Base-by-base conservation (phyloP, 1,140 invertebrate species). In the Penaeus vannamei region DNA sequence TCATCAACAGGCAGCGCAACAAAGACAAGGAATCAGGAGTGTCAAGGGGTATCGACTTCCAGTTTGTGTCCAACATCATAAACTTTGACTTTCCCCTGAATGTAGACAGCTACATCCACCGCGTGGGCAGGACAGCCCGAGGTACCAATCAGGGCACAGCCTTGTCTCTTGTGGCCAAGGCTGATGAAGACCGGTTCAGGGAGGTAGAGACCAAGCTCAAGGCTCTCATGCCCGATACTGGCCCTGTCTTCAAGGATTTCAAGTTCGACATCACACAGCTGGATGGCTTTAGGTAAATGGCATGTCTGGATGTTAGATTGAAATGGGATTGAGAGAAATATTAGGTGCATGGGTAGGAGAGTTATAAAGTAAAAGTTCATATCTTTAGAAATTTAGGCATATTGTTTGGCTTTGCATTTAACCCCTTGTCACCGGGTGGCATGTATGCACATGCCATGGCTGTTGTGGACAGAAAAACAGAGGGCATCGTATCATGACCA, bases 11-110 rank as follows among this genome's bases (percentile, higher is more conserved):
- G 22, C 97, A 96, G 93, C 94, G 96, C 0, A 96, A 95, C 90
- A 96, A 95, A 92, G 98, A 99, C 93, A 96, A 96, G 92, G 98
- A 99, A 93, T 98, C 97, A 61, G 98, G 98, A 29, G 97, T 99
- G 5, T 96, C 98, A 0, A 94, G 99, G 87, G 98, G 98, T 36
- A 99, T 99, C 90, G 99, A 99, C 94, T 99, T 99, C 93, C 98
- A 99, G 92, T 97, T 96, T 93, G 98, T 99, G 0, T 96, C 98
- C 0, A 99, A 99, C 94, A 97, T 99, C 0, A 97, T 99, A 62
- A 99, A 99, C 93, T 99, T 99, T 94, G 99, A 99, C 93, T 99
- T 99, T 93, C 98, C 99, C 0, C 92, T 95, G 0, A 96, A 97
- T 92, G 95, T 97, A 0, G 96, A 95, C 90, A 96, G 97, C 0